Evolutionary conservation across 2,797 vertebrate genomes (phyloP).

Genomic region (Liparis tanakae): DNA sequence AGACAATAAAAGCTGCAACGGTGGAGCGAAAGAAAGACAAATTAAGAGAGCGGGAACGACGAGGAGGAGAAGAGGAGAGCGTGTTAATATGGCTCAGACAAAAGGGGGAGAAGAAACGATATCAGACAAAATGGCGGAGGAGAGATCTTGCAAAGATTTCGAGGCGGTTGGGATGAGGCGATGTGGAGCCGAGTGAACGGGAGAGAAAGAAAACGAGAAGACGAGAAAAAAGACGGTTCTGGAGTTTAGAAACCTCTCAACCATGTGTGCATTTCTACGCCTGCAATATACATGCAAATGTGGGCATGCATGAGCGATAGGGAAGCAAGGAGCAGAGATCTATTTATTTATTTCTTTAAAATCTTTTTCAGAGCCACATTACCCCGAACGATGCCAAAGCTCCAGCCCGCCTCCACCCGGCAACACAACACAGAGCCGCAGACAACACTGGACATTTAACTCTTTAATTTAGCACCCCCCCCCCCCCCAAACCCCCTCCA

Average conservation of each 20-base stretch:
- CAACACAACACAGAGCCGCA: conserved; percentile 37
- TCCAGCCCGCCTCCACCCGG: conserved; percentile 43
- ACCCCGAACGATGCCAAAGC: conserved; percentile 56
- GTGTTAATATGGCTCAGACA: conserved; percentile 68
- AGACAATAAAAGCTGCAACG: conserved; percentile 56
- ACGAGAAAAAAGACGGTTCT: conserved; percentile 29
- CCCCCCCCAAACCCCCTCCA: conserved; percentile 7
- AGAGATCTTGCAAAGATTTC: conserved; percentile 64
- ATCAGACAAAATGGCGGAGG: conserved; percentile 54
- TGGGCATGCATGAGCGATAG: conserved; percentile 65
- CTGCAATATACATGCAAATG: conserved; percentile 81
- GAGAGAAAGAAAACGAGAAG: conserved; percentile 37
- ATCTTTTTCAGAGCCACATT: conserved; percentile 41
- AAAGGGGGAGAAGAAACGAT: conserved; percentile 52
- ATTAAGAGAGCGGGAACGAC: conserved; percentile 52
- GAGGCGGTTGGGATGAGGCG: conserved; percentile 51
- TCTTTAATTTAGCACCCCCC: conserved; percentile 40
- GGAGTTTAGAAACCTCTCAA: conserved; percentile 68
- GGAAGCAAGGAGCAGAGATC: conserved; percentile 59
- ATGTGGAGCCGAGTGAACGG: conserved; percentile 40
- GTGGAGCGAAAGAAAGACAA: conserved; percentile 57
- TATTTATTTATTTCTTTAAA: conserved; percentile 29
- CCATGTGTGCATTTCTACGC: conserved; percentile 67
- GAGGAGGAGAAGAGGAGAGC: conserved; percentile 27
- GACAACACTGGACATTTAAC: conserved; percentile 47